A percentile compares a stretch with the other conserved stretches of the same genome.
Conservation (phyloP, 2,888 invertebrate species). For the Ctenicera cuprea region DNA sequence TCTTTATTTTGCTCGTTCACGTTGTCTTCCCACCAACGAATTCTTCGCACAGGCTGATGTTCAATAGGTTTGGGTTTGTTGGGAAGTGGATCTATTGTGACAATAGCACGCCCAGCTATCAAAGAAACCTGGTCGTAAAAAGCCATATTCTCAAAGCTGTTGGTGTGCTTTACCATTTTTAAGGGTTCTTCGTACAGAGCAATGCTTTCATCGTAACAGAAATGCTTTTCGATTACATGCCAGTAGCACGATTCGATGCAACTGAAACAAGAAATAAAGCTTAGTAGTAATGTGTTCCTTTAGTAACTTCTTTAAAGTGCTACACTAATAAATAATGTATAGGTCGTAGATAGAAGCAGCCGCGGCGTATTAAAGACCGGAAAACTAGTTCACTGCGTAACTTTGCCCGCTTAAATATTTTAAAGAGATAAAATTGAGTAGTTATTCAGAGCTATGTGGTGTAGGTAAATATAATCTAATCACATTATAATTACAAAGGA, state of each 20-base stretch:
- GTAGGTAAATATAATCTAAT: too few species aligned
- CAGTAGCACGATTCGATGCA: conserved; percentile 84
- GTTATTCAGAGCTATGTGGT: too few species aligned
- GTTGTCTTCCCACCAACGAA: conserved; percentile 61
- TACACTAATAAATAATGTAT: too few species aligned
- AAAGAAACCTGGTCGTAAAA: conserved; percentile 71
- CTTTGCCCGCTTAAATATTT: too few species aligned
- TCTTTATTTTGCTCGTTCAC: conserved; percentile 52
- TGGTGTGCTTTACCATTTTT: conserved; percentile 63
- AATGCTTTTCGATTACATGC: conserved; percentile 83
- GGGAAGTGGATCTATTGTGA: conserved; percentile 69
- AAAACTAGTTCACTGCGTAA: too few species aligned
- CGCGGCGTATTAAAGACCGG: too few species aligned
- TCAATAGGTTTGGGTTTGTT: conserved; percentile 59
- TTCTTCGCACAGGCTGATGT: conserved; percentile 58
- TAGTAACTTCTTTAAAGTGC: too few species aligned
- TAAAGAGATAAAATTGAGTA: too few species aligned
- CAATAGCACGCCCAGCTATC: conserved; percentile 70
- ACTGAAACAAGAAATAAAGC: conserved; percentile 69
- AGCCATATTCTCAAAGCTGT: conserved; percentile 70
- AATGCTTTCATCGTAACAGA: conserved; percentile 84
- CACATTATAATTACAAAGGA: too few species aligned
- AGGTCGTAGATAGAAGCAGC: too few species aligned
- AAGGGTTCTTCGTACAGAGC: conserved; percentile 75
- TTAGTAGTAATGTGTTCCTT: neutral